phyloP scores from a whole-genome alignment of 2,888 invertebrate species.

The Catotricha subobsoleta region DNA sequence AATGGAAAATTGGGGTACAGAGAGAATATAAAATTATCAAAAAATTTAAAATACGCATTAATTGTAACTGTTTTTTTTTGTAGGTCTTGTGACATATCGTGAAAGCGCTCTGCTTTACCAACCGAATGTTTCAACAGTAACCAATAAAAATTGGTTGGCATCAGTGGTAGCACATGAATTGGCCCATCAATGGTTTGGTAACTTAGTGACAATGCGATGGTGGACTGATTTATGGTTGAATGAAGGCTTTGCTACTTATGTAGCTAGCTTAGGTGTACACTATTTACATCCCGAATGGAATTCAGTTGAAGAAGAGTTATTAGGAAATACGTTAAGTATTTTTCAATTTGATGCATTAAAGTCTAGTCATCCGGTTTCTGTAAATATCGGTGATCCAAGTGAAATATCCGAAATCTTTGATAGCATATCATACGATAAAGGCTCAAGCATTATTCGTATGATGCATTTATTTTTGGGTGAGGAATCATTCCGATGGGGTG shows the following conservation, averaged over 20 bases:
- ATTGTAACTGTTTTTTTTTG: too few species aligned
- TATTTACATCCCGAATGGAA: constrained; percentile 49
- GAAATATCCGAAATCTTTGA: constrained; percentile 72
- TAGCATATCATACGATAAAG: constrained; percentile 70
- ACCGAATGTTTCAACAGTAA: constrained; percentile 37
- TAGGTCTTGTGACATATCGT: constrained; percentile 62
- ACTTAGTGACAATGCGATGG: constrained; percentile 67
- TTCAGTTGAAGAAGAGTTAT: constrained; percentile 37
- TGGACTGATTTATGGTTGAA: constrained; percentile 68
- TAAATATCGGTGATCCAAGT: constrained; percentile 53
- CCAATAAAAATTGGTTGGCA: constrained; percentile 38
- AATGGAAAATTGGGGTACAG: constrained; percentile 35
- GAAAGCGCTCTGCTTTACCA: constrained; percentile 55
- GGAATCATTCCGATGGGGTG: constrained; percentile 45
- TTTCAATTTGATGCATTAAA: constrained; percentile 51
- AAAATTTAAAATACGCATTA: too few species aligned
- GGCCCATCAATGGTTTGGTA: constrained; percentile 66
- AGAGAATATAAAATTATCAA: too few species aligned
- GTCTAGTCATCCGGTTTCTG: constrained; percentile 64
- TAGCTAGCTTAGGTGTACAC: constrained; percentile 39
- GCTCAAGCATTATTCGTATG: constrained; percentile 76
- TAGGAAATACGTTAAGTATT: constrained; percentile 39
- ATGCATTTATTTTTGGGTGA: constrained; percentile 74
- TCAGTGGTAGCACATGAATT: constrained; percentile 51
- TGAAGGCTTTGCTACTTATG: constrained; percentile 58